A percentile compares a stretch with the other conserved stretches of the same genome.
Evolutionary conservation across 2,113 vertebrate species (phyloP).

Genomic region (Rhinopomastus cyanomelas): DNA sequence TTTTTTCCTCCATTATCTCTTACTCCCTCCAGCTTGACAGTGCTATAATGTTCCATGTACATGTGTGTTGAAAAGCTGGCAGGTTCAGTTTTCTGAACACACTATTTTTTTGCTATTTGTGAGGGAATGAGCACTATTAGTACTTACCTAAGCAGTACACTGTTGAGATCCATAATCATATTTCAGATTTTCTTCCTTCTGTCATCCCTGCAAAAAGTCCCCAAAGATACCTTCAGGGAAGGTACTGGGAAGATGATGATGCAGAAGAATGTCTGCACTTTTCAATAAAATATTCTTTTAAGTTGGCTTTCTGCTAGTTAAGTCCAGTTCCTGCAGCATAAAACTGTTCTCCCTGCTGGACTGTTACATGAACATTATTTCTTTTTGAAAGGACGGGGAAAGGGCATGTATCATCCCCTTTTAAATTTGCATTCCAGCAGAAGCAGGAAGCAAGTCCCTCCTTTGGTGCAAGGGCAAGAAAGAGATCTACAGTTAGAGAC

Average conservation of each 20-base stretch:
- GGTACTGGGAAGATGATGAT: too few species aligned
- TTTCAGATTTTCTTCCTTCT: background rate
- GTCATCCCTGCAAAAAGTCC: background rate
- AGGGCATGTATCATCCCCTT: background rate
- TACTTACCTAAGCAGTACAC: background rate
- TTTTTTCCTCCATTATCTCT: background rate
- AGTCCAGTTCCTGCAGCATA: background rate
- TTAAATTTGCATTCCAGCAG: background rate
- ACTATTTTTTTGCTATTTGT: background rate
- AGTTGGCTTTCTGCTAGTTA: background rate
- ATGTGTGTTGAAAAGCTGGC: background rate
- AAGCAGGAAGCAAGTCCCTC: background rate
- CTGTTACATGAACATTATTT: background rate
- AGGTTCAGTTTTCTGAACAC: background rate
- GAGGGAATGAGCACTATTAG: background rate
- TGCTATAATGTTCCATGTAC: background rate
- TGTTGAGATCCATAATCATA: background rate
- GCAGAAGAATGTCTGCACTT: too few species aligned
- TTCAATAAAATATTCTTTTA: conserved; percentile 14
- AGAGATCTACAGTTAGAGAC: background rate
- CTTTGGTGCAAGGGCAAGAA: background rate
- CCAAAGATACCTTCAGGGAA: too few species aligned
- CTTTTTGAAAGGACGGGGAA: background rate
- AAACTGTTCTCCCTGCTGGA: background rate
- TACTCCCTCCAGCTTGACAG: background rate